These are phyloP conservation scores for Streptopelia turtur DNA, from an alignment of 2,797 vertebrate species.

Conservation along the genomic window DNA sequence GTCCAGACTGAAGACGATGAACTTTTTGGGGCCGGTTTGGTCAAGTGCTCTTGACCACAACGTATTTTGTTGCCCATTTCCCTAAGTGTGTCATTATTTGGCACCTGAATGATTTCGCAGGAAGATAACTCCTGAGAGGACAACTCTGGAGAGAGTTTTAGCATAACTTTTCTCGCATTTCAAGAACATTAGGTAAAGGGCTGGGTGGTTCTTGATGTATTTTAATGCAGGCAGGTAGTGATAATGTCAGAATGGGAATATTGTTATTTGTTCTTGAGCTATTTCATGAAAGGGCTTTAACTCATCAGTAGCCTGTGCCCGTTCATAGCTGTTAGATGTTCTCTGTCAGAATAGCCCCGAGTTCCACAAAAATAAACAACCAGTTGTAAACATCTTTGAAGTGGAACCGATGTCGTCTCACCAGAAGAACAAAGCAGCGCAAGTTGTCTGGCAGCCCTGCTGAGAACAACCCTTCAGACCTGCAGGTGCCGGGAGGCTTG, in stretches of 20 bases:
- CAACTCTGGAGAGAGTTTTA: not conserved
- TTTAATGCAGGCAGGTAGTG: not conserved
- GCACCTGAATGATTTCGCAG: not conserved
- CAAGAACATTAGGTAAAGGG: not conserved
- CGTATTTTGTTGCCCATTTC: not conserved
- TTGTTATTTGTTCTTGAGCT: not conserved
- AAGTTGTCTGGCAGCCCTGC: constrained; percentile 1
- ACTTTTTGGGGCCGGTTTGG: not conserved
- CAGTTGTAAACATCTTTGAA: constrained; percentile 69
- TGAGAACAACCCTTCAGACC: not conserved
- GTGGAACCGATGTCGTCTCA: constrained; percentile 34
- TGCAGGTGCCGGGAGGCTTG: not conserved
- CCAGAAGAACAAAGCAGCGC: constrained; percentile 42
- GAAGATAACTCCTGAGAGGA: not conserved
- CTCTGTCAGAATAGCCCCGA: constrained; percentile 49
- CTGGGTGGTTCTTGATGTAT: not conserved
- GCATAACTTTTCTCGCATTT: not conserved
- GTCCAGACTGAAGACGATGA: not conserved
- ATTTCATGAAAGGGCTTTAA: constrained; percentile 52
- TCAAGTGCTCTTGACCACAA: not conserved
- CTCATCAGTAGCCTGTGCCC: constrained; percentile 31
- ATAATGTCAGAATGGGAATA: not conserved
- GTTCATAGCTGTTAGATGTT: constrained; percentile 51
- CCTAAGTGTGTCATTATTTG: not conserved
- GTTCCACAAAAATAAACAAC: constrained; percentile 68